These are phyloP conservation scores for Drosophila parthenogenetica DNA, from an alignment of 2,888 invertebrate genomes.

Conservation along the genomic window DNA sequence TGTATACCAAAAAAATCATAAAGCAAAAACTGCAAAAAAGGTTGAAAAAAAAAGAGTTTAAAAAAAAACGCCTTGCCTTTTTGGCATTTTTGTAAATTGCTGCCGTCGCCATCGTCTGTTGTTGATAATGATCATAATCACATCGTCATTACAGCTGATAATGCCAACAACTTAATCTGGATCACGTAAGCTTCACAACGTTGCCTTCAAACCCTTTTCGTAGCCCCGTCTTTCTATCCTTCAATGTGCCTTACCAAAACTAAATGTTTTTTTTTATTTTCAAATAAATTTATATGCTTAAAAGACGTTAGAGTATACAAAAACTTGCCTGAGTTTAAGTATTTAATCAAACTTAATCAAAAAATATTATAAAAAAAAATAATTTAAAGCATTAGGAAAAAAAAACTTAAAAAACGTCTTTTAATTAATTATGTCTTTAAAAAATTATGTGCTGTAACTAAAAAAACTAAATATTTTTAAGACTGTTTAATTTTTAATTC, in stretches of 20 bases:
- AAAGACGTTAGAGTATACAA: too few species aligned
- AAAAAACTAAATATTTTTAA: too few species aligned
- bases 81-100: conserved; percentile 22
- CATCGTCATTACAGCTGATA: conserved; percentile 59
- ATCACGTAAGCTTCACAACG: conserved; percentile 46
- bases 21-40: too few species aligned
- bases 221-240: not conserved
- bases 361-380: too few species aligned
- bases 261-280: not conserved
- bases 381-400: too few species aligned
- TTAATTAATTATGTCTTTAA: too few species aligned
- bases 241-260: not conserved
- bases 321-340: too few species aligned
- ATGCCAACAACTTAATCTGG: conserved; percentile 65
- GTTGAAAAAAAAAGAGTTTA: not conserved
- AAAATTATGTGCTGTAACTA: too few species aligned
- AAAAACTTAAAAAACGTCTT: too few species aligned
- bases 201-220: not conserved
- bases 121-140: conserved; percentile 54
- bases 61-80: conserved; percentile 5
- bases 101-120: conserved; percentile 21
- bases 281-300: not conserved
- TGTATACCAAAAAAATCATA: conserved; percentile 5
- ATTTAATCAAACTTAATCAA: too few species aligned
- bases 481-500: too few species aligned